phyloP scores from a whole-genome alignment of 1,140 invertebrate genomes.

The Drosophila quadrilineata region DNA sequence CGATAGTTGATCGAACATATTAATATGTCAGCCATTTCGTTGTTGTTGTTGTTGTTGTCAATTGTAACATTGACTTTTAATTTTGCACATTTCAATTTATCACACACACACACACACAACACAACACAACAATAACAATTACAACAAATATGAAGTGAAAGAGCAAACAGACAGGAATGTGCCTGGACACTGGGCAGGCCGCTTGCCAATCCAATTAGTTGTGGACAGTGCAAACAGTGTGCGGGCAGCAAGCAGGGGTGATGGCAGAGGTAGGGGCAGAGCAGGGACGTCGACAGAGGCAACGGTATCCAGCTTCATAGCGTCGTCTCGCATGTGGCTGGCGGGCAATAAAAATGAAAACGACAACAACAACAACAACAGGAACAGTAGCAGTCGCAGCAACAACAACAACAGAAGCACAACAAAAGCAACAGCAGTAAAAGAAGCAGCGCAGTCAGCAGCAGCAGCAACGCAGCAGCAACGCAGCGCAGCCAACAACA shows the following conservation, averaged over 20 bases:
- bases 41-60: too few species aligned
- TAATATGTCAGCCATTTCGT: conserved; percentile 11
- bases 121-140: neutral
- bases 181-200: conserved; percentile 25
- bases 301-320: conserved; percentile 7
- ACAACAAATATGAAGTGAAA: neutral
- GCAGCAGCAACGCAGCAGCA: too few species aligned
- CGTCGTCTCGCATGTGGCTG: conserved; percentile 47
- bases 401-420: neutral
- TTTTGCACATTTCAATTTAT: conserved; percentile 33
- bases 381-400: conserved; percentile 1
- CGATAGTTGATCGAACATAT: conserved; percentile 9
- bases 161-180: conserved; percentile 22
- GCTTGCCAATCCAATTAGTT: conserved; percentile 70
- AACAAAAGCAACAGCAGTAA: neutral
- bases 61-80: conserved; percentile 15
- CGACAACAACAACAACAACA: conserved; percentile 36
- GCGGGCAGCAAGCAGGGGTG: too few species aligned
- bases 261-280: too few species aligned
- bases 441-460: neutral
- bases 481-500: too few species aligned
- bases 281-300: too few species aligned
- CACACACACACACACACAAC: neutral
- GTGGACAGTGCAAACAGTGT: conserved; percentile 68
- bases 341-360: conserved; percentile 58